Conservation (phyloP, 2,113 vertebrate genomes). For the Coracopsis vasa region DNA sequence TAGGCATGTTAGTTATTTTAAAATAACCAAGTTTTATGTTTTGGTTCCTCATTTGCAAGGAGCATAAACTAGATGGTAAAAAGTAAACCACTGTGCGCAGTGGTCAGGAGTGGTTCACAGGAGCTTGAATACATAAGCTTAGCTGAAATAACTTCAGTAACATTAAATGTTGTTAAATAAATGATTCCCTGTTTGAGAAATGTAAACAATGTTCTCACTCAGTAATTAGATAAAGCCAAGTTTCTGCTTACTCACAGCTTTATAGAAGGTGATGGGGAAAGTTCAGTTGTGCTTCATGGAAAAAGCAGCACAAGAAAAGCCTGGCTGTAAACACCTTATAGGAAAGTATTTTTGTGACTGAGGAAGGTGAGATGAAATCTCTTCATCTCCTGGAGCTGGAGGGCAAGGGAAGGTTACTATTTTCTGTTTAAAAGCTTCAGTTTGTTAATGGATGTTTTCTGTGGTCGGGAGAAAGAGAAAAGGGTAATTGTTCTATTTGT, state of each 20-base stretch:
- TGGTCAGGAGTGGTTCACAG: background rate
- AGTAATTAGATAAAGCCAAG: background rate
- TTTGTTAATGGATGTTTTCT: background rate
- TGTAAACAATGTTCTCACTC: background rate
- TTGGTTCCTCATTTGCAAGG: background rate
- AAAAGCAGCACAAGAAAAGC: background rate
- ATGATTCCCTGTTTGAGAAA: background rate
- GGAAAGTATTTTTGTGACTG: background rate
- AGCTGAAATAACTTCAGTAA: background rate
- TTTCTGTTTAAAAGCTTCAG: background rate
- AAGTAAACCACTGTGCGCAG: background rate
- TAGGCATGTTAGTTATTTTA: background rate
- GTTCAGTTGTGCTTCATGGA: background rate
- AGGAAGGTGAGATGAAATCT: background rate
- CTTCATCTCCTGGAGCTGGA: background rate
- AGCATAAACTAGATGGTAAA: background rate
- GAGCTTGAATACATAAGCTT: background rate
- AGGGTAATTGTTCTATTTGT: background rate
- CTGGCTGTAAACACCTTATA: accelerated
- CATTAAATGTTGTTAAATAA: background rate
- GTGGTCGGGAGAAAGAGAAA: background rate
- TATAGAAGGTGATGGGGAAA: background rate
- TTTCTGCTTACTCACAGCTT: background rate
- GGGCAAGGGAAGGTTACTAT: background rate
- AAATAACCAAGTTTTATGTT: background rate